phyloP scores from a whole-genome alignment of 1,140 invertebrate genomes.

The Matsumurasca onukii region DNA sequence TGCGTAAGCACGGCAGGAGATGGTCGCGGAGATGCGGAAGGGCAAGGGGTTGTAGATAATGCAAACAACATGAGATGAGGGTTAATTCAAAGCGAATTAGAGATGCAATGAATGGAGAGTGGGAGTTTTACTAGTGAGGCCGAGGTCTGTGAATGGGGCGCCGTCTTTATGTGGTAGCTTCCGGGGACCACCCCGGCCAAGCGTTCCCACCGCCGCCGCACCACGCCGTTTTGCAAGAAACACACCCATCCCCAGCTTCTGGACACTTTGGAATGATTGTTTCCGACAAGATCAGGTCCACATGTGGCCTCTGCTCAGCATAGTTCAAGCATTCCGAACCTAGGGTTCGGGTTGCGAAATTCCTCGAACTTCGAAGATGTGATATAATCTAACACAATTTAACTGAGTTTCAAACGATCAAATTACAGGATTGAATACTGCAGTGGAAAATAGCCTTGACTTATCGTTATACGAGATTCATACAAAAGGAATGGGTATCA shows the following conservation, averaged over 20 bases:
- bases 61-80: conserved; percentile 16
- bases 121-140: neutral
- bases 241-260: neutral
- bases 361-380: too few relatives aligned
- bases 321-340: too few relatives aligned
- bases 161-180: neutral
- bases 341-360: too few relatives aligned
- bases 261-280: neutral
- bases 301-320: too few relatives aligned
- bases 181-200: conserved; percentile 16
- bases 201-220: conserved; percentile 1
- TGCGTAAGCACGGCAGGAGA: too few relatives aligned
- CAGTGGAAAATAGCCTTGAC: too few relatives aligned
- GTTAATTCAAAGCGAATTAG: conserved; percentile 26
- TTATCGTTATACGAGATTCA: too few relatives aligned
- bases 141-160: conserved; percentile 18
- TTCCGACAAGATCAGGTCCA: too few relatives aligned
- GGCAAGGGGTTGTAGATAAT: neutral
- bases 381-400: too few relatives aligned
- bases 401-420: too few relatives aligned
- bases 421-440: too few relatives aligned
- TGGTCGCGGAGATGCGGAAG: neutral
- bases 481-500: too few relatives aligned
- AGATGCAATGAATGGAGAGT: conserved; percentile 16
- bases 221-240: conserved; percentile 7